Conservation (phyloP, 2,888 invertebrate species). For the Drosophila trichaetosa region DNA sequence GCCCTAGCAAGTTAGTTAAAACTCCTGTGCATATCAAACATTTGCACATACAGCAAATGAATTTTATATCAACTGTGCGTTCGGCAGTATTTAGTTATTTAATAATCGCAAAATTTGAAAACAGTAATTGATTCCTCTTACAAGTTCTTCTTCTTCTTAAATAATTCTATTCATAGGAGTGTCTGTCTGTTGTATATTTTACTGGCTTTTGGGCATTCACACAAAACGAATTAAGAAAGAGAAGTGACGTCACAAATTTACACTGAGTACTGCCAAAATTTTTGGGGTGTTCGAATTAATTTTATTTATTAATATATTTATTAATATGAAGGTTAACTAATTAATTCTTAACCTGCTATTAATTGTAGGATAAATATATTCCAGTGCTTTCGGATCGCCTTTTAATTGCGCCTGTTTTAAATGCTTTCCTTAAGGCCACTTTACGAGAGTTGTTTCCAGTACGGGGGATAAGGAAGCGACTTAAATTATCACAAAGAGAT, state of each 20-base stretch:
- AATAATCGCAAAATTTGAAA: slow-evolving; percentile 40
- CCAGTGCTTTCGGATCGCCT: not conserved
- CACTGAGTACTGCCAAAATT: not conserved
- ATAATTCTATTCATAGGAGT: slow-evolving; percentile 55
- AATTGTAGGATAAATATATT: not conserved
- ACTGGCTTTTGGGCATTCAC: slow-evolving; percentile 33
- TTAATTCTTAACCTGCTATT: not conserved
- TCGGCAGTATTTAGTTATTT: slow-evolving; percentile 30
- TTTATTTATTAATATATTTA: not conserved
- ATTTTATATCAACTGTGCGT: slow-evolving; percentile 3
- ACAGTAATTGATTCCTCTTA: slow-evolving; percentile 52
- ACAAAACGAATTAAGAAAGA: slow-evolving; percentile 12
- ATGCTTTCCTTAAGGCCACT: not conserved
- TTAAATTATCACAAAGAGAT: not conserved
- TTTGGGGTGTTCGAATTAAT: not conserved
- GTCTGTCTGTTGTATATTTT: slow-evolving; percentile 36
- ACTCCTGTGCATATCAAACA: not conserved
- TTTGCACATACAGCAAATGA: slow-evolving; percentile 21
- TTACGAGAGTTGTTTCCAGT: not conserved
- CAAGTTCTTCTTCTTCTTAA: slow-evolving; percentile 43
- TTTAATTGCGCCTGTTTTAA: not conserved
- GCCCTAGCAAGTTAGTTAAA: slow-evolving; percentile 1
- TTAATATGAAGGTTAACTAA: not conserved
- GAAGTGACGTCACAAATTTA: slow-evolving; percentile 27
- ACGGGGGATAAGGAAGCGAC: not conserved